Base-by-base conservation (phyloP, 2,113 vertebrate genomes). In the Arothron firmamentum region DNA sequence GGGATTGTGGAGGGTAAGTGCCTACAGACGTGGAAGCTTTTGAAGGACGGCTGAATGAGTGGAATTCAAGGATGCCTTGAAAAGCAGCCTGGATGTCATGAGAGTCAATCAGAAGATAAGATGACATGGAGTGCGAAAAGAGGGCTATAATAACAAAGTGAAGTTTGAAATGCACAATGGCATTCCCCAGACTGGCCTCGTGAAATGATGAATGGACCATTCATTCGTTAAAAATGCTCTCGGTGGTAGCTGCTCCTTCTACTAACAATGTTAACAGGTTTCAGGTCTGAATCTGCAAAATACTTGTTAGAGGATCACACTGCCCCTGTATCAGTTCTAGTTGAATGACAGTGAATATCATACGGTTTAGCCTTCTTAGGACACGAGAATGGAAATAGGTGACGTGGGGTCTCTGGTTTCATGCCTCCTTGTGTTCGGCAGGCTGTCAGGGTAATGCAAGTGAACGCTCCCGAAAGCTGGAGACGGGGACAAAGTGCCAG, bases 41-140 rank as follows among this genome's bases (percentile, higher is more conserved):
- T 87, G 85, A 88, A 60, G 78, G 80, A 83, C 77, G 67, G 76
- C 65, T 78, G 81, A 88, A 89, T 82, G 79, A 78, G 74, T 73
- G 75, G 84, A 87, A 86, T 89, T 88, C 74, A 70, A 68, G 70
- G 70, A 82, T 76, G 71, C 75, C 79, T 67, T 87, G 67, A 86
- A 88, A 85, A 78, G 83, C 64, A 4, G 69, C 63, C 67, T 51
- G 71, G 58, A 75, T 72, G 83, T 79, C 86, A 78, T 42, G 56
- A 88, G 79, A 83, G 81, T 85, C 82, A 82, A 81, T 87, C 80
- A 79, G 61, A 61, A 87, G 81, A 87, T 84, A 85, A 84, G 82
- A 73, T 57, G 74, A 75, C 19, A 46, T 59, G 66, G 50, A 80
- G 71, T 62, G 74, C 45, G 53, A 70, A 76, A 82, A 76, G 81